Evolutionary conservation across 2,888 invertebrate genomes (phyloP), one percentile per base, ranked within the genome.

Genomic region (Clepsis dumicolana): DNA sequence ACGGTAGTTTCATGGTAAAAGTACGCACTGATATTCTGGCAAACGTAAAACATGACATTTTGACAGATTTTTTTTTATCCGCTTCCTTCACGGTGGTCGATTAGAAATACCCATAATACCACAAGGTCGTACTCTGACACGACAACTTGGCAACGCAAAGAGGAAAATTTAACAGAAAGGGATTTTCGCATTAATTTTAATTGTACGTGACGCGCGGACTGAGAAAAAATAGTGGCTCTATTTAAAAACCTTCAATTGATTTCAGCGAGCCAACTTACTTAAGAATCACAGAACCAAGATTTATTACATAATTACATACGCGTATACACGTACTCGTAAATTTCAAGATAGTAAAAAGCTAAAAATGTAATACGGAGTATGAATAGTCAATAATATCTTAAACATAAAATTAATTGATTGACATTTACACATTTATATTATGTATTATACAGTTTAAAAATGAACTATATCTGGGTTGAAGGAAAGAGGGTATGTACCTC

Each of bases 71-170:
- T 18, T 8, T 44, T 18, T 44, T 18, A 1, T 44, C 8, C 18
- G 44, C 18, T n/a, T 44, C 44, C 64, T 64, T 24, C 35, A 21
- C 64, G 64, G 64, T 64, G 64, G 64, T 64, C 64, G 41, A 57
- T 57, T 35, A 57, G 18, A 54, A 64, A 64, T 64, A 64, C 50
- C 56, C 27, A 52, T 53, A 7, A 12, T 35, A 1, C 4, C 38
- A 41, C 64, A 64, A 64, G 64, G 64, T 35, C 57, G 48, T 44
- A 32, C 54, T 29, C 7, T 32, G 59, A 60, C 59, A 25, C 27
- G 44, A 18, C 27, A 27, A n/a, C 25, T 64, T 64, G 64, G 64
- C 64, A 64, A 24, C 57, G 21, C 0, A 14, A 8, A 4, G 48
- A 56, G 32, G 54, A 64, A 64, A 35, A 57, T 57, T 48, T 44